Evolutionary conservation across 92 coral and sea anemone species (phyloP).

Genomic region (Porites divaricata): DNA sequence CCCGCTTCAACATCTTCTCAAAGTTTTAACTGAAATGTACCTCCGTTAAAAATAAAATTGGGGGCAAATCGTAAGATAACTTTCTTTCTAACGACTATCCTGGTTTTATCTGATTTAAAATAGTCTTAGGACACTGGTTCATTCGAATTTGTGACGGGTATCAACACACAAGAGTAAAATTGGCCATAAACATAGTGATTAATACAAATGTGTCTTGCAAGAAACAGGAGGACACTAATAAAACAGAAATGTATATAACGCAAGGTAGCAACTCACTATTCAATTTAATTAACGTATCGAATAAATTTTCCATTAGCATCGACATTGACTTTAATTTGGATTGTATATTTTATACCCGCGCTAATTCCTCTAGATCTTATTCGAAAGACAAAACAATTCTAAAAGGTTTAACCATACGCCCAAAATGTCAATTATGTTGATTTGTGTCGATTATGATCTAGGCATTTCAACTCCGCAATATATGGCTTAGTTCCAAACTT

Average conservation of each 20-base stretch:
- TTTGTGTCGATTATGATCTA: constrained; percentile 21
- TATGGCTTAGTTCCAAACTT: constrained; percentile 33
- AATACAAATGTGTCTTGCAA: background rate
- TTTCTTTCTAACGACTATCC: no score
- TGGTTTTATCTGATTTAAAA: no score
- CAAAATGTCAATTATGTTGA: constrained; percentile 26
- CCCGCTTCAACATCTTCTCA: no score
- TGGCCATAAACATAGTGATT: background rate
- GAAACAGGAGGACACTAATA: background rate
- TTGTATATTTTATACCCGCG: background rate
- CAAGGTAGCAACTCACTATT: background rate
- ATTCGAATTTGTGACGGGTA: background rate
- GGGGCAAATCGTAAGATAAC: no score
- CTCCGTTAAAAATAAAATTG: no score
- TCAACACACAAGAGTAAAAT: background rate
- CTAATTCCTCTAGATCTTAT: background rate
- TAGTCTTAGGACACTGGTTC: background rate
- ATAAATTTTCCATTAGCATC: background rate
- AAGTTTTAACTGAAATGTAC: no score
- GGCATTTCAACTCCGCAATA: constrained; percentile 30
- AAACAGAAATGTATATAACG: background rate
- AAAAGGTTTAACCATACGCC: constrained; percentile 3
- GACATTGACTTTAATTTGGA: constrained; percentile 22
- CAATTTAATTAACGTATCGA: background rate
- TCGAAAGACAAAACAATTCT: constrained; percentile 18